Evolutionary conservation across 2,888 invertebrate species (phyloP), one percentile per base, ranked within the genome.

Genomic region (Malthinus flaveolus): DNA sequence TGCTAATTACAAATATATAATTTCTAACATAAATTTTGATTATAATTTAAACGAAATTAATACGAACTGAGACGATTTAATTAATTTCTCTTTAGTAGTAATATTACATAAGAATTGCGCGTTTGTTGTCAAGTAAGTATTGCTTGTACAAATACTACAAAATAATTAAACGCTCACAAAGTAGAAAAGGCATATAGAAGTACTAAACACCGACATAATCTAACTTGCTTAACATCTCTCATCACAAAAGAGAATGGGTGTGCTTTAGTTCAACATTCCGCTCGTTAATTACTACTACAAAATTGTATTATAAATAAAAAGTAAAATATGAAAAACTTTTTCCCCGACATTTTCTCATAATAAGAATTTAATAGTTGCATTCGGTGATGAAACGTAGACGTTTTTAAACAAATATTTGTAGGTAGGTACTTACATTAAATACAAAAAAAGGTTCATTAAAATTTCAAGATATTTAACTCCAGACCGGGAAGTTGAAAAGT

Each of bases 101-200:
- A 23, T 23, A 23, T 23, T 13, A 13, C 12, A 13, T 42, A 42
- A 13, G 39, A 42, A 23, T 42, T 42, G 13, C 13, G 39, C 39
- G 23, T 23, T 15, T 49, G 32, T 49, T 49, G 23, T 35, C n/a
- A 12, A 31, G 37, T 32, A 49, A 33, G 47, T 33, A 37, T 31
- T 15, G 31, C 32, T 32, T 10, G 5, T 48, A 47, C 32, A 51
- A 51, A 37, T 47, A 51, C 42, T 58, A 44, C 53, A 53, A 45
- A 58, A 53, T 58, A 58, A 58, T 58, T 58, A 58, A 58, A 49
- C 39, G 58, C 44, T 44, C 42, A 49, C 48, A 37, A 49, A 53
- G 45, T 45, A 46, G 46, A 58, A 53, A 32, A 58, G 53, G 50
- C 46, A 57, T 57, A 47, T 57, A 52, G 57, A 57, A 47, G 49